Evolutionary conservation across 2,113 vertebrate species (phyloP), one percentile per base, ranked within the genome.

Genomic region (Gallinago media): DNA sequence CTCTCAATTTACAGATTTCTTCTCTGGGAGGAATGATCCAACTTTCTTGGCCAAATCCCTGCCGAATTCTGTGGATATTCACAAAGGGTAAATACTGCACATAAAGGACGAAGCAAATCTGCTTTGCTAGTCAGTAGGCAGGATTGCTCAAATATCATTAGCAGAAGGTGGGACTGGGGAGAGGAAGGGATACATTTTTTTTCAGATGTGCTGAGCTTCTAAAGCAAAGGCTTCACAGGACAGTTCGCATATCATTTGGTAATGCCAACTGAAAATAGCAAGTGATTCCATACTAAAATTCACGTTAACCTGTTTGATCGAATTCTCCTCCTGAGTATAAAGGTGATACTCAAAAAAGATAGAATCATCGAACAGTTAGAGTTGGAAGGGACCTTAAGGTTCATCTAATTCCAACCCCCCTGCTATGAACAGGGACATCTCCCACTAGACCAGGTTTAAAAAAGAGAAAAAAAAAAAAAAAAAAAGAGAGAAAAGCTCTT

Each of bases 51-150:
- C 86, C 95, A 98, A 98, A 98, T 97, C 97, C 92, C 96, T 81
- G 66, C 89, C 94, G 96, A 97, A 97, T 98, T 97, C 94, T 95
- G 86, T 95, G 93, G 95, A 95, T 97, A 96, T 97, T 97, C 58
- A 46, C 88, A 83, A 97, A 97, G 76, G 95, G 97, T 96, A 98
- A 98, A 97, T 92, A 94, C 95, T 97, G 95, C 94, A 94, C 83
- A 93, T 94, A 84, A 95, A 96, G 89, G 97, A 98, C 94, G 98
- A 98, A 97, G 89, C 89, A 96, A 97, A 97, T 97, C 96, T 97
- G 89, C 84, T 98, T 93, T 97, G 97, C 84, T 88, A 97, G 40
- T 94, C 89, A 81, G 56, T 42, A 85, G 59, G 79, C 88, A 91
- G 84, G 77, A 96, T 82, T 97, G 96, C 91, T 98, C 91, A 89